Conservation (phyloP, 2,113 vertebrate genomes). For the Perca fluviatilis region DNA sequence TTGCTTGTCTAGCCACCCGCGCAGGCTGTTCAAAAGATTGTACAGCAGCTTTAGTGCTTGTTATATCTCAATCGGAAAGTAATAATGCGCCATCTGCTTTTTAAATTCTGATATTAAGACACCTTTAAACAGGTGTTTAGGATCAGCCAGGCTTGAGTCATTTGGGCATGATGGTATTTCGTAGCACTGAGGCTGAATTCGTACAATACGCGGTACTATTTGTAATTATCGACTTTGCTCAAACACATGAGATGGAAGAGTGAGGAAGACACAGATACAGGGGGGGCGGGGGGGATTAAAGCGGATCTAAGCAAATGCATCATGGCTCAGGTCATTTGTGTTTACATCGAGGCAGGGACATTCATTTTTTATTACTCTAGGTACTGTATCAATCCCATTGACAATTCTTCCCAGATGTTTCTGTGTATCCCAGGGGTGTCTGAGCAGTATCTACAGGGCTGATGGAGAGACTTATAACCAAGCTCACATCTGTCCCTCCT, state of each 20-base stretch:
- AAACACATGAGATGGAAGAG: slow-evolving; percentile 22
- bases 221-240: slow-evolving; percentile 44
- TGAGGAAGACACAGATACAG: slow-evolving; percentile 34
- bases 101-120: slow-evolving; percentile 42
- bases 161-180: slow-evolving; percentile 15
- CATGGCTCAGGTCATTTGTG: slow-evolving; percentile 71
- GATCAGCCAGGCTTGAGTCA: slow-evolving; percentile 23
- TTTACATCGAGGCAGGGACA: slow-evolving; percentile 76
- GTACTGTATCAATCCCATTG: slow-evolving; percentile 77
- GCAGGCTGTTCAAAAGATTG: slow-evolving; percentile 57
- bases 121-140: slow-evolving; percentile 54
- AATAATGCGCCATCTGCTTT: slow-evolving; percentile 52
- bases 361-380: slow-evolving; percentile 83
- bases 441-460: slow-evolving; percentile 67
- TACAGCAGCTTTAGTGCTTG: slow-evolving; percentile 57
- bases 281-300: slow-evolving; percentile 45
- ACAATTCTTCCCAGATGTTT: slow-evolving; percentile 85
- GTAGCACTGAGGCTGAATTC: background rate
- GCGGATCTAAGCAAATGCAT: slow-evolving; percentile 66
- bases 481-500: slow-evolving; percentile 83
- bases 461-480: slow-evolving; percentile 71
- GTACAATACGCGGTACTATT: slow-evolving; percentile 13
- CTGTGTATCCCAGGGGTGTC: slow-evolving; percentile 73
- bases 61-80: slow-evolving; percentile 56
- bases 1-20: slow-evolving; percentile 65